Evolutionary conservation across 2,113 vertebrate species (phyloP).

Genomic region (Lepus europaeus): DNA sequence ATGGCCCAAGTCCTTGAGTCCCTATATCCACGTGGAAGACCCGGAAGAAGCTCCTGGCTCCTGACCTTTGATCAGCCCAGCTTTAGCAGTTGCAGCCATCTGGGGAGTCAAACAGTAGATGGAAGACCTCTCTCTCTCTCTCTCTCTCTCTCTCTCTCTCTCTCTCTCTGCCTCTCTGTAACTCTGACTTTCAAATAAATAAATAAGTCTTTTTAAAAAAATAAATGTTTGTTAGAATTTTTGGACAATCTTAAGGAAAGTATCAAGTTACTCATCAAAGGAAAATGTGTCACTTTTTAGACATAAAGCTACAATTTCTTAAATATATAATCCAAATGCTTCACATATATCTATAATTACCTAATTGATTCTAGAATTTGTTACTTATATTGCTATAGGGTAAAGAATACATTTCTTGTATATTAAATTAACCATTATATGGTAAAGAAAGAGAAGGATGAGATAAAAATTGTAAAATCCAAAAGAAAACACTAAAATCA

Average conservation of each 20-base stretch:
- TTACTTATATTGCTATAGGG: background rate
- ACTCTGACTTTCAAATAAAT: no score
- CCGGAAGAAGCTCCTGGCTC: no score
- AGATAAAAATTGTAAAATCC: background rate
- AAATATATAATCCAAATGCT: background rate
- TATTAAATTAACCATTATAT: constrained; percentile 10
- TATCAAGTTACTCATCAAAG: background rate
- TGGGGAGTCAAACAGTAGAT: no score
- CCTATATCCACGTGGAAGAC: no score
- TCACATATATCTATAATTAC: background rate
- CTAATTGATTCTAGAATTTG: background rate
- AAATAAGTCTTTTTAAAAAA: no score
- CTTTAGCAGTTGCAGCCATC: no score
- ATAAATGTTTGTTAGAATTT: background rate
- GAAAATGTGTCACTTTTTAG: background rate
- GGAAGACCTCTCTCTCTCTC: no score
- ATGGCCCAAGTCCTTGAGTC: no score
- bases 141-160: no score
- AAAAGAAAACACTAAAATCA: constrained; percentile 24
- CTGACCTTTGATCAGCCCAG: no score
- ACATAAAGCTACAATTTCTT: constrained; percentile 16
- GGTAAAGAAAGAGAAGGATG: background rate
- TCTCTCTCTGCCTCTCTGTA: no score
- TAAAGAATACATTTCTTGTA: background rate
- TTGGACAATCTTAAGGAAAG: background rate